A percentile compares a stretch with the other conserved stretches of the same genome.
Evolutionary conservation across 2,797 vertebrate species (phyloP).

Genomic region (Melanotaenia boesemani): DNA sequence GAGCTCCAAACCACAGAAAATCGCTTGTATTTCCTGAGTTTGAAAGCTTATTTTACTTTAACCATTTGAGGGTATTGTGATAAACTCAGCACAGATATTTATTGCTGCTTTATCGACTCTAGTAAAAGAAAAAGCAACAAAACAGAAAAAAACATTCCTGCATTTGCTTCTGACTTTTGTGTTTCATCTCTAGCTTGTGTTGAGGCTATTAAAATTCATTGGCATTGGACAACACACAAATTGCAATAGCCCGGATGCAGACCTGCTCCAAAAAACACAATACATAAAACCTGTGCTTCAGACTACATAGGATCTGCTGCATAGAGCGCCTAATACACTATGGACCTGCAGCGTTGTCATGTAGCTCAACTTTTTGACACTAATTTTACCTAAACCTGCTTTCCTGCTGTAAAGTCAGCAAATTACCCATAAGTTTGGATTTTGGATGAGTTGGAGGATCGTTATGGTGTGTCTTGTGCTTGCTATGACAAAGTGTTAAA

Average conservation of each 20-base stretch:
- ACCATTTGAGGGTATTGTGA: no score
- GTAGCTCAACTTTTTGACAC: conserved; percentile 47
- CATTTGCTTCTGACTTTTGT: background rate
- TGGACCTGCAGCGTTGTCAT: conserved; percentile 46
- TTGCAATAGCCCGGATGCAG: conserved; percentile 12
- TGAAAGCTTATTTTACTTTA: no score
- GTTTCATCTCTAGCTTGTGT: conserved; percentile 2
- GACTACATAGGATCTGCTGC: conserved; percentile 13
- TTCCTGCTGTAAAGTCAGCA: conserved; percentile 67
- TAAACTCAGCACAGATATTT: background rate
- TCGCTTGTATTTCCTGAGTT: no score
- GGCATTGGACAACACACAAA: conserved; percentile 14
- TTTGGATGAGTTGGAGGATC: conserved; percentile 60
- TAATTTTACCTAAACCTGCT: conserved; percentile 66
- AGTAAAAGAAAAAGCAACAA: background rate
- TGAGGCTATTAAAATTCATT: conserved; percentile 2
- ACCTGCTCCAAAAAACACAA: conserved; percentile 37
- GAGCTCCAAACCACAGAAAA: no score
- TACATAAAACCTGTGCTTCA: conserved; percentile 40
- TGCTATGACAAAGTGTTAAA: conserved; percentile 64
- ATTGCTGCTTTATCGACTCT: background rate
- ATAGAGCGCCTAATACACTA: conserved; percentile 9
- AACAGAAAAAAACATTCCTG: no score
- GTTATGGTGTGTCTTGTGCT: conserved; percentile 23
- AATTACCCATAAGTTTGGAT: conserved; percentile 54